Percentiles rank a stretch among this genome's conserved stretches.
These are phyloP conservation scores for Tetramorium bicarinatum DNA, from an alignment of 2,888 invertebrate genomes.

Conservation along the genomic window DNA sequence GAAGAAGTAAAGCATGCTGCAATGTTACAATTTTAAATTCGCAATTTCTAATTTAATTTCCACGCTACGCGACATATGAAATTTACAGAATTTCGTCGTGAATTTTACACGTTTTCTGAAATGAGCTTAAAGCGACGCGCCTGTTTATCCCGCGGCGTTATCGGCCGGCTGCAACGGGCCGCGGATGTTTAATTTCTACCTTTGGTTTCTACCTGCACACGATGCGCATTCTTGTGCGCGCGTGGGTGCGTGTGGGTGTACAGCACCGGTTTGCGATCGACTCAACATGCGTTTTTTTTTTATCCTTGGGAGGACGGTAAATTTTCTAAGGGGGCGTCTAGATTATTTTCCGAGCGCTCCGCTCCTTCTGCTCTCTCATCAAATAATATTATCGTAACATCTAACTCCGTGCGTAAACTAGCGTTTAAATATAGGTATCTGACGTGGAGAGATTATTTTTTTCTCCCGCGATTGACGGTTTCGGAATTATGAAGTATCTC, in stretches of 20 bases:
- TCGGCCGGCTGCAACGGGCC: not conserved
- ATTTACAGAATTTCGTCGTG: not conserved
- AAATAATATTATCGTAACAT: slow-evolving; percentile 29
- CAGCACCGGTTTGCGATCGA: slow-evolving; percentile 38
- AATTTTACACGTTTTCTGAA: not conserved
- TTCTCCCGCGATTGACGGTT: not conserved
- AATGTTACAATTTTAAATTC: not conserved
- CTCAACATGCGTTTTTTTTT: not conserved
- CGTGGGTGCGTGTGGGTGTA: slow-evolving; percentile 77
- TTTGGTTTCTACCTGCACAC: slow-evolving; percentile 59
- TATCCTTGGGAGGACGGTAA: not conserved
- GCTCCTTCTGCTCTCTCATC: not conserved
- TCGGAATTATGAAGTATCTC: slow-evolving; percentile 4
- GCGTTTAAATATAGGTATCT: not conserved
- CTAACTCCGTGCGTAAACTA: not conserved
- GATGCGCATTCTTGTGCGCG: slow-evolving; percentile 62
- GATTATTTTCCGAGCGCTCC: slow-evolving; percentile 10
- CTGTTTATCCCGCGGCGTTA: slow-evolving; percentile 1
- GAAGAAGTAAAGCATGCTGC: not conserved
- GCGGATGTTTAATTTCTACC: slow-evolving; percentile 27
- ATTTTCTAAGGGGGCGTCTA: slow-evolving; percentile 36
- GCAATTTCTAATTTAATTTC: not conserved
- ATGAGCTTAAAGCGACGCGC: not conserved
- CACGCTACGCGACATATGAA: not conserved
- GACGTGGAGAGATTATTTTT: not conserved